A percentile compares a stretch with the other conserved stretches of the same genome.
These are phyloP conservation scores for Trematomus bernacchii DNA, from an alignment of 2,797 vertebrate genomes.

Conservation along the genomic window DNA sequence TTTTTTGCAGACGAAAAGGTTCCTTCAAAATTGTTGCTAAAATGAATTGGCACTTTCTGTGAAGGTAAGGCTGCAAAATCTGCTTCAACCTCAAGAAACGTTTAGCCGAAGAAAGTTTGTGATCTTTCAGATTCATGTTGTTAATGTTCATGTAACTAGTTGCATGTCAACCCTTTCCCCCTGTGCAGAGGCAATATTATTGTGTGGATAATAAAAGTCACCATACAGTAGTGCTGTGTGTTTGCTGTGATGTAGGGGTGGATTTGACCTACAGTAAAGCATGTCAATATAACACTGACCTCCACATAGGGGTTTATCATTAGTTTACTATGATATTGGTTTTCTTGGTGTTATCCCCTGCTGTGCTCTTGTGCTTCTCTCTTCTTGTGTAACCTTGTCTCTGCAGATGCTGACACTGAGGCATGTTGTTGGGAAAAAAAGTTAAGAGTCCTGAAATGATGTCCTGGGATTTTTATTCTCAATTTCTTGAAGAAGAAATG, in stretches of 20 bases:
- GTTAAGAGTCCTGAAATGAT: background rate
- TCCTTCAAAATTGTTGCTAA: constrained; percentile 28
- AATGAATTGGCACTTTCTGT: constrained; percentile 31
- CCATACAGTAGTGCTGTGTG: constrained; percentile 17
- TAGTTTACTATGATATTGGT: constrained; percentile 31
- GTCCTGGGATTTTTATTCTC: background rate
- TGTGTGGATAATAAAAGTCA: background rate
- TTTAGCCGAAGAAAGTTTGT: constrained; percentile 15
- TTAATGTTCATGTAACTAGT: constrained; percentile 4
- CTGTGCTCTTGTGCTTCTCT: constrained; percentile 11
- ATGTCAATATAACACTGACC: constrained; percentile 17
- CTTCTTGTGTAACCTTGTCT: constrained; percentile 5
- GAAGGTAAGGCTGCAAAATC: constrained; percentile 6
- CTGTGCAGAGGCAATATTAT: background rate
- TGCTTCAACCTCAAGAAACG: constrained; percentile 1
- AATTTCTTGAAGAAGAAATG: constrained; percentile 9
- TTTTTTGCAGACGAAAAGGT: constrained; percentile 33
- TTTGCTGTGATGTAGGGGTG: constrained; percentile 20
- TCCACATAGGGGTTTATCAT: constrained; percentile 15
- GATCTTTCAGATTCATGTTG: constrained; percentile 8
- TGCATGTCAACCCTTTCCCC: constrained; percentile 11
- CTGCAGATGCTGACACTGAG: constrained; percentile 18
- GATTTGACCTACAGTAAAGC: constrained; percentile 25
- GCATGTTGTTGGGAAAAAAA: constrained; percentile 7
- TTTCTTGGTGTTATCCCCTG: constrained; percentile 21